Percentiles rank a stretch among this genome's conserved stretches.
phyloP scores from a whole-genome alignment of 2,797 vertebrate species.

The Miichthys miiuy region DNA sequence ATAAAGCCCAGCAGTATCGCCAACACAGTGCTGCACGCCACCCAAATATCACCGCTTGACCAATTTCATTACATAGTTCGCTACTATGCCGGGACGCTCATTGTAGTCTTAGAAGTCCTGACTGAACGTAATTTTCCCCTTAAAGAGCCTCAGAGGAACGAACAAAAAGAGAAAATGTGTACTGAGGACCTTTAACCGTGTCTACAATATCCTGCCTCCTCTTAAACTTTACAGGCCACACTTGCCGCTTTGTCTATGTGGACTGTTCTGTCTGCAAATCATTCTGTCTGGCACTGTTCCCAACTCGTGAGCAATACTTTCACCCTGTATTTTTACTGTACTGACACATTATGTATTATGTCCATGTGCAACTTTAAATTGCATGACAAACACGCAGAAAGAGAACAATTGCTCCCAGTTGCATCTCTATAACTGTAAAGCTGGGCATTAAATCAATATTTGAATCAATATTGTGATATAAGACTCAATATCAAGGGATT shows the following conservation, averaged over 20 bases:
- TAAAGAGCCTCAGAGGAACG: conserved; percentile 46
- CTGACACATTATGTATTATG: neutral
- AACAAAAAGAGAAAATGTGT: conserved; percentile 34
- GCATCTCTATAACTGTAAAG: neutral
- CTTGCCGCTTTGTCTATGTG: neutral
- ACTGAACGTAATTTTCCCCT: conserved; percentile 47
- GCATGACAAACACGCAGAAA: neutral
- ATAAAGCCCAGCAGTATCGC: conserved; percentile 30
- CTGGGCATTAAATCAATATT: neutral
- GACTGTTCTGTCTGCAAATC: neutral
- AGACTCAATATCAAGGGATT: neutral
- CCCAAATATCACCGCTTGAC: conserved; percentile 53
- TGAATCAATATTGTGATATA: neutral
- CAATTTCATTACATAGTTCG: conserved; percentile 62
- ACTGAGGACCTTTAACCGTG: conserved; percentile 9
- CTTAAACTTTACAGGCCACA: conserved; percentile 3
- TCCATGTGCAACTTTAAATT: neutral
- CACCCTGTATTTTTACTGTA: no score
- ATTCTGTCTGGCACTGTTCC: neutral
- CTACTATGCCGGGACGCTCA: conserved; percentile 37
- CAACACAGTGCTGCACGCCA: conserved; percentile 30
- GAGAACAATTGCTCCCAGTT: neutral
- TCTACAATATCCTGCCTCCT: conserved; percentile 16
- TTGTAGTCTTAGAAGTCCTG: conserved; percentile 39
- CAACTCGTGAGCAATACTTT: neutral